Percentiles rank a stretch among this genome's conserved stretches.
These are phyloP conservation scores for Mesoligia furuncula DNA, from an alignment of 2,888 invertebrate species.

Conservation along the genomic window DNA sequence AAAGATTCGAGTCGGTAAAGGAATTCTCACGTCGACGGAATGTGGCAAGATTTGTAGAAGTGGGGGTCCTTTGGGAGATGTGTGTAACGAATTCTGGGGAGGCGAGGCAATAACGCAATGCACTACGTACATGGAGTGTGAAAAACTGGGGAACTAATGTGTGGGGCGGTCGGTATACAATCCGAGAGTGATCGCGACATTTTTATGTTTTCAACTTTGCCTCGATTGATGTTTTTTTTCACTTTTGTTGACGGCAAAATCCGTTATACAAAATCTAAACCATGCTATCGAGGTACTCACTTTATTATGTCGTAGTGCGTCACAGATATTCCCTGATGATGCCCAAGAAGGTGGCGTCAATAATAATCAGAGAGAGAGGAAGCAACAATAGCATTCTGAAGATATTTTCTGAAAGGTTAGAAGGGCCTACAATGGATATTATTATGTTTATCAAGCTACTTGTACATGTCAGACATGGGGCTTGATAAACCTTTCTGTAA, in stretches of 20 bases:
- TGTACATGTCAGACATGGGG: background rate
- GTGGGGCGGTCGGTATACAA: background rate
- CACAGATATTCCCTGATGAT: background rate
- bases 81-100: conserved; percentile 71
- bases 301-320: background rate
- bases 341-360: too few relatives aligned
- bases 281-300: background rate
- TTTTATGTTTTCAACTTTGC: background rate
- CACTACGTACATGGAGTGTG: conserved; percentile 63
- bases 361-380: background rate
- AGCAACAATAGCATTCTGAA: background rate
- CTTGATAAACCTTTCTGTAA: background rate
- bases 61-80: conserved; percentile 71
- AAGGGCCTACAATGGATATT: background rate
- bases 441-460: background rate
- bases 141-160: background rate
- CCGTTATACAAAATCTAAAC: background rate
- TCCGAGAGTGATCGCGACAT: background rate
- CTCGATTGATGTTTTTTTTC: background rate
- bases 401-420: background rate
- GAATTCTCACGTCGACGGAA: conserved; percentile 75
- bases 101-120: conserved; percentile 70
- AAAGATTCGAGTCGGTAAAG: conserved; percentile 75
- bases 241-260: background rate
- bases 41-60: conserved; percentile 79